Percentiles rank a stretch among this genome's conserved stretches.
Evolutionary conservation across 2,888 invertebrate genomes (phyloP).

Genomic region (Acrobasis suavella): DNA sequence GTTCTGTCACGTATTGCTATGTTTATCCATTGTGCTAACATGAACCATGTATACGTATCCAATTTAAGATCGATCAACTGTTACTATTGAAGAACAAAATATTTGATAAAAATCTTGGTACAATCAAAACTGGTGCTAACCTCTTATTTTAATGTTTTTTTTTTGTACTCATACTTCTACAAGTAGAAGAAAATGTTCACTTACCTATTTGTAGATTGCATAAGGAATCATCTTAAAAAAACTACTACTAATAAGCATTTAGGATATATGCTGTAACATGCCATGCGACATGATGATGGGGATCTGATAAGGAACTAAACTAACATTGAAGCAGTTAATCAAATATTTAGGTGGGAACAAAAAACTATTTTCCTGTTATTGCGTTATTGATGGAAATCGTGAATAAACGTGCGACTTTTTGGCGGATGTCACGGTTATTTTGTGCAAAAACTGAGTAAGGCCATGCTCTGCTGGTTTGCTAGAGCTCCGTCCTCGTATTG

Average conservation of each 20-base stretch:
- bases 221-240: no score
- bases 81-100: not conserved
- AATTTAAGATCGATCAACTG: not conserved
- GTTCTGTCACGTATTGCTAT: conserved; percentile 9
- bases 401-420: conserved; percentile 30
- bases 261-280: no score
- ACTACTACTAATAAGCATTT: no score
- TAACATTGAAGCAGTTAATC: not conserved
- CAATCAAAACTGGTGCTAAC: no score
- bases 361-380: conserved; percentile 5
- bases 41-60: not conserved
- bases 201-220: no score
- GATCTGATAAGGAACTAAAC: not conserved
- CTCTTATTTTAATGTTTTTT: not conserved
- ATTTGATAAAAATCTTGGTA: no score
- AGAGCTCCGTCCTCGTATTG: not conserved
- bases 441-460: conserved; percentile 19
- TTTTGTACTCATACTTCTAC: not conserved
- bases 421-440: conserved; percentile 50
- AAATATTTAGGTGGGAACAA: not conserved
- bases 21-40: conserved; percentile 11
- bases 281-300: no score
- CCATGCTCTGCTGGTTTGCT: not conserved
- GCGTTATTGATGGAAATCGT: not conserved
- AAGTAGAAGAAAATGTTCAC: no score